A percentile compares a stretch with the other conserved stretches of the same genome.
Conservation (phyloP, 2,888 invertebrate species). For the Ormyrus rosae region DNA sequence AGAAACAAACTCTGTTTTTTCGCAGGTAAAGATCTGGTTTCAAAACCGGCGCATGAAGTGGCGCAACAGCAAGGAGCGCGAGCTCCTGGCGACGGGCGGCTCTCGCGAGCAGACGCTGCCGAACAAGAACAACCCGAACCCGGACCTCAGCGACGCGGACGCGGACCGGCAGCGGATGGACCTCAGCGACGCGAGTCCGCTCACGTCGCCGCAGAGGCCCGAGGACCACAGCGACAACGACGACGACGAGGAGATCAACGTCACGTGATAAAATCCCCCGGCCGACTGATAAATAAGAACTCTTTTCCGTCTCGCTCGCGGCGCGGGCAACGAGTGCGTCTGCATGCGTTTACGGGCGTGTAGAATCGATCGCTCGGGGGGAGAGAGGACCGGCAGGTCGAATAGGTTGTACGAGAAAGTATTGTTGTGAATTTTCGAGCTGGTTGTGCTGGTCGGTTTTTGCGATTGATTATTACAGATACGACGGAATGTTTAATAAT, state of each 20-base stretch:
- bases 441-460: no score
- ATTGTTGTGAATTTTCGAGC: no score
- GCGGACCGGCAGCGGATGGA: conserved; percentile 85
- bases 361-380: no score
- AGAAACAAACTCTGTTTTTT: conserved; percentile 55
- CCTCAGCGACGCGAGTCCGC: conserved; percentile 76
- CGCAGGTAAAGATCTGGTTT: conserved; percentile 92
- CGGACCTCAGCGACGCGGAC: conserved; percentile 93
- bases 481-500: no score
- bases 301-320: no score
- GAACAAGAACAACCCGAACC: conserved; percentile 97
- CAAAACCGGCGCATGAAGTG: conserved; percentile 99
- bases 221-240: conserved; percentile 78
- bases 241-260: conserved; percentile 91
- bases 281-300: no score
- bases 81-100: conserved; percentile 94
- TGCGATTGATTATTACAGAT: no score
- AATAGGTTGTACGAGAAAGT: no score
- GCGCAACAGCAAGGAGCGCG: conserved; percentile 98
- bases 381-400: no score
- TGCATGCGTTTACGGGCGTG: no score
- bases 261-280: conserved; percentile 84
- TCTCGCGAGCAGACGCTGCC: conserved; percentile 96
- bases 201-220: conserved; percentile 71
- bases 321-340: no score